Evolutionary conservation across 1,140 invertebrate species (phyloP), one percentile per base, ranked within the genome.

Genomic region (Drosophila lacertosa): DNA sequence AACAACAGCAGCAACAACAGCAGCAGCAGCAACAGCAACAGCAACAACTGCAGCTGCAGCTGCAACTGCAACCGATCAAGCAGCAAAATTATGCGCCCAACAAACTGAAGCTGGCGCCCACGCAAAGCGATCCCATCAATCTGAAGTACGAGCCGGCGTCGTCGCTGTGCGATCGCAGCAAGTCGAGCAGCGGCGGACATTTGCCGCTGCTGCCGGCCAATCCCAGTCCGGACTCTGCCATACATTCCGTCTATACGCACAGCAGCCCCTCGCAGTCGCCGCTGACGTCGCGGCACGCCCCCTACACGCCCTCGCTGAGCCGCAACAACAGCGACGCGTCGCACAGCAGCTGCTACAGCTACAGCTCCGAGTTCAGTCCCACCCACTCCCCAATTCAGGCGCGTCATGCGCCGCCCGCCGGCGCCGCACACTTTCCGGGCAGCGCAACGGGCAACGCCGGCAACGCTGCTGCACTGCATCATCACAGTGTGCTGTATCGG

Each of bases 281-380:
- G 2, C 93, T 97, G 6, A 96, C 96, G 9, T 95, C 96, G n/a
- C 93, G 96, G 3, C 96, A 97, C 84, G 93, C 94, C 48, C 93
- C 93, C 10, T 93, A 96, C 64, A 97, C 96, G 20, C 96, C 97
- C 15, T 96, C 95, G 10, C 92, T 97, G 70, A 96, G 96, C 16
- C 93, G 97, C 24, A 97, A 97, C 91, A 98, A 97, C 92, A 97
- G 96, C 55, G 97, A 98, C 81, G 97, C 97, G 1, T 97, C 96
- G 40, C 96, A 97, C 86, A 95, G 94, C 58, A 94, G 94, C 33
- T 96, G 95, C 79, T 96, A 96, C 92, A 96, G 95, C 39, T 95
- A 96, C 90, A 93, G 94, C 82, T 92, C 94, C 7, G 94, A 95
- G 68, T 95, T 95, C 62, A 96, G 95, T 80, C 97, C 97, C 6